Evolutionary conservation across 2,797 vertebrate species (phyloP).

Genomic region (Enteromius argenteus): DNA sequence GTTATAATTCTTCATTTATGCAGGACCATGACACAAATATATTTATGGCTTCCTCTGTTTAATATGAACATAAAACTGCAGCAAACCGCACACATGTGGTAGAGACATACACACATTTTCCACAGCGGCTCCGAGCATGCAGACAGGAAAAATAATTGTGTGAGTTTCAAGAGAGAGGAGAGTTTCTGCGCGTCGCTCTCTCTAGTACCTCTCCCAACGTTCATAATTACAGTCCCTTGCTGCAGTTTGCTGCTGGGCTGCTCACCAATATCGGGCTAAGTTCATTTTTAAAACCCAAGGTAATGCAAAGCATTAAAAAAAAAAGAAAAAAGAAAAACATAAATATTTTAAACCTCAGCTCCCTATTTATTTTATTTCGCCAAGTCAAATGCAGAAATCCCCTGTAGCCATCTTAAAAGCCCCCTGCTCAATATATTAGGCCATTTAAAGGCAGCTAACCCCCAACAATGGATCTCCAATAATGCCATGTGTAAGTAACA

Average conservation of each 20-base stretch:
- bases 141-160: slow-evolving; percentile 77
- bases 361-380: slow-evolving; percentile 78
- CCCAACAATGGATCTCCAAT: slow-evolving; percentile 85
- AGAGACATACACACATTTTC: slow-evolving; percentile 69
- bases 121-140: slow-evolving; percentile 65
- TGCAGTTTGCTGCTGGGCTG: slow-evolving; percentile 70
- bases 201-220: slow-evolving; percentile 48
- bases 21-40: slow-evolving; percentile 67
- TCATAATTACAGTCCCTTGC: slow-evolving; percentile 64
- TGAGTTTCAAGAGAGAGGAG: slow-evolving; percentile 66
- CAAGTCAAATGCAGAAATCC: slow-evolving; percentile 81
- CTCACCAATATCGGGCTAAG: slow-evolving; percentile 70
- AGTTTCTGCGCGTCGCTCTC: slow-evolving; percentile 46
- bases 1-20: slow-evolving; percentile 66
- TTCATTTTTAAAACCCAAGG: slow-evolving; percentile 67
- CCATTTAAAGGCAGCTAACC: slow-evolving; percentile 83
- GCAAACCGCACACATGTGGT: slow-evolving; percentile 67
- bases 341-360: slow-evolving; percentile 82
- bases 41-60: slow-evolving; percentile 68
- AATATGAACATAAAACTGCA: slow-evolving; percentile 69
- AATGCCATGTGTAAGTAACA: slow-evolving; percentile 84
- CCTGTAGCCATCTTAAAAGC: slow-evolving; percentile 84
- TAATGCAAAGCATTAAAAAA: slow-evolving; percentile 58
- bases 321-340: slow-evolving; percentile 67
- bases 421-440: slow-evolving; percentile 80